Evolutionary conservation across 2,888 invertebrate species (phyloP), one percentile per base, ranked within the genome.

Genomic region (Choreutis nemorana): DNA sequence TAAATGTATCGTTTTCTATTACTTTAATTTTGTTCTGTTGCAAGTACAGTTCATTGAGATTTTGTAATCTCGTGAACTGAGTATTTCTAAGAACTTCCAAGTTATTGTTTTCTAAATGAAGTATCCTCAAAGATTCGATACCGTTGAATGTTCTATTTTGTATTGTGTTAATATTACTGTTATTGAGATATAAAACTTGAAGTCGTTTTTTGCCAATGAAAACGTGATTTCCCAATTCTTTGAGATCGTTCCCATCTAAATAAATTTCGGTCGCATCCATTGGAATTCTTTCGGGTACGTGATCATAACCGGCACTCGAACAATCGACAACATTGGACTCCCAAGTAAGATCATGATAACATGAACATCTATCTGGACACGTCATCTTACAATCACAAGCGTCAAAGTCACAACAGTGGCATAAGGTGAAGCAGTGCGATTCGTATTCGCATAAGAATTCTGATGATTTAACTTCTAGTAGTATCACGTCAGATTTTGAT

Each of bases 381-480:
- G 89, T 90, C 89, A 91, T 92, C 81, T 91, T 89, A 70, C 93
- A 93, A 75, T 94, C 93, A 73, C 93, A 94, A 39, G 90, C 90
- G 65, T 91, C 91, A 79, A 89, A 93, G 60, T 91, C 91, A 75
- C 93, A 94, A 73, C 93, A 94, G 68, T 91, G 90, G 66, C 94
- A 93, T 38, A 90, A 71, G 31, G 90, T 86, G 68, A 91, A 91
- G 75, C 93, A 93, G 64, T 91, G 90, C 37, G 87, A 85, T 51
- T 87, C 86, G 70, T 91, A 91, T 42, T 85, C 85, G 64, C 91
- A 92, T 44, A 92, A 81, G 70, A 91, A 91, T 67, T 91, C 87
- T 37, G 87, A 86, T 29, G 88, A 81, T 52, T 85, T 85, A 40
- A 89, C 77, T 60, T 86, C 86, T 25, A 87, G 73, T 40, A 89